Evolutionary conservation across 2,113 vertebrate genomes (phyloP), one percentile per base, ranked within the genome.

Genomic region (Stegastes partitus): DNA sequence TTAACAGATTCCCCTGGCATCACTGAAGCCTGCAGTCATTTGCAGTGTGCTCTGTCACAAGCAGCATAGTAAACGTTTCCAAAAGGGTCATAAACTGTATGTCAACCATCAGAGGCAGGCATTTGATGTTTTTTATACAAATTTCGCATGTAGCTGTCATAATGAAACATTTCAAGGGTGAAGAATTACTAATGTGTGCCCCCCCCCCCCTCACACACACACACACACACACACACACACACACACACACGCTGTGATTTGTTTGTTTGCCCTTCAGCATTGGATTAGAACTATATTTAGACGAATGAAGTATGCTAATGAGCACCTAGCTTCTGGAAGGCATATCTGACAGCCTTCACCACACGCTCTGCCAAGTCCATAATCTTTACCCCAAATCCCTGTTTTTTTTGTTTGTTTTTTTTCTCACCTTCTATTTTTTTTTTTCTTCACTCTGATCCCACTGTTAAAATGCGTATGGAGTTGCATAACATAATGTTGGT

Each of bases 261-360:
- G 82, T 88, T 88, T 89, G 85, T 90, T 87, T 93, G 85, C 81
- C 92, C 88, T 87, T 87, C 78, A 84, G 90, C 81, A 21, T 71
- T 85, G 89, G 88, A 92, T 88, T 84, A 89, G 61, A 74, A 77
- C 91, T 92, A 92, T 92, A 91, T 91, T 91, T 93, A 92, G 92
- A 88, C 70, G 2, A 87, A 80, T 88, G 74, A 85, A 83, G 85
- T 89, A 93, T 93, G 90, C 79, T 92, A 91, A 93, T 91, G 86
- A 88, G 88, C 78, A 90, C 89, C 91, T 91, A 82, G 89, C 86
- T 79, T 84, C 81, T 91, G 87, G 86, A 88, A 89, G 87, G 87
- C 84, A 87, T 88, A 86, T 91, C 85, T 89, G 85, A 89, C 87
- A 86, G 81, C 83, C 59, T 87, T 73, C 65, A 78, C 65, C 68